Evolutionary conservation across 2,797 vertebrate genomes (phyloP).

Genomic region (Tarsius wallacei): DNA sequence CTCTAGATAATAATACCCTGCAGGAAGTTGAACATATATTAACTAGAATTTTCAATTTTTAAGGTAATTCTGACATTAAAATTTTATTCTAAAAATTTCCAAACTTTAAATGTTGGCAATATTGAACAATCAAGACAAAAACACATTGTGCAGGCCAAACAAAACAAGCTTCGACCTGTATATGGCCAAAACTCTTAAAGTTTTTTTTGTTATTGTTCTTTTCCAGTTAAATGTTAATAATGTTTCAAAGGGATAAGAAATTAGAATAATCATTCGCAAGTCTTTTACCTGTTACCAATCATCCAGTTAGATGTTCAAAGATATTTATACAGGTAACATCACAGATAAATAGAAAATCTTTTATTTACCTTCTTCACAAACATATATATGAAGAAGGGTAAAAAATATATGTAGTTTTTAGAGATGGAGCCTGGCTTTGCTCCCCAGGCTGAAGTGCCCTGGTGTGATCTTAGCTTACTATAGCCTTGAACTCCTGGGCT

Average conservation of each 20-base stretch:
- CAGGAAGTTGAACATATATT: neutral
- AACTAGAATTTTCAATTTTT: neutral
- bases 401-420: too few relatives aligned
- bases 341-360: neutral
- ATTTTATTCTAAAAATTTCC: neutral
- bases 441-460: too few relatives aligned
- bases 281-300: neutral
- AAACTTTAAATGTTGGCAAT: constrained; percentile 3
- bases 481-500: too few relatives aligned
- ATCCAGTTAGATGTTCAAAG: neutral
- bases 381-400: too few relatives aligned
- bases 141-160: neutral
- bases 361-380: neutral
- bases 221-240: neutral
- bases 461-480: too few relatives aligned
- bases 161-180: neutral
- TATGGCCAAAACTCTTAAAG: neutral
- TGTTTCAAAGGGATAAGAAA: neutral
- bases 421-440: too few relatives aligned
- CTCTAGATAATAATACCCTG: neutral
- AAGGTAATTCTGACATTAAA: neutral
- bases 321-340: neutral
- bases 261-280: neutral
- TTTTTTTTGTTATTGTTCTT: neutral
- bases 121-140: neutral